These are phyloP conservation scores for Coturnix japonica DNA, from an alignment of 2,113 vertebrate species.

Conservation along the genomic window DNA sequence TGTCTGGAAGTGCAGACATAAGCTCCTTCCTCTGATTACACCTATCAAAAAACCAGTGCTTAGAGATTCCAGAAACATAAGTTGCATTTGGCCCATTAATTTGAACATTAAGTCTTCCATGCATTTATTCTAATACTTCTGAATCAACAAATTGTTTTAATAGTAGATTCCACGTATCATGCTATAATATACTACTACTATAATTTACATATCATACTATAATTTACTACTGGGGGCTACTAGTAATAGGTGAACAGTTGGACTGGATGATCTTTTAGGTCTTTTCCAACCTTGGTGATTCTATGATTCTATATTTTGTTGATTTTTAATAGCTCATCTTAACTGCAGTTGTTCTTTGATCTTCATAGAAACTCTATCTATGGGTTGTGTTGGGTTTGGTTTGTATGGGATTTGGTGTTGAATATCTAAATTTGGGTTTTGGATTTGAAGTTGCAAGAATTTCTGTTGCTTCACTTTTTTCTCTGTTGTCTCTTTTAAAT, in stretches of 20 bases:
- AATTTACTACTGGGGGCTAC: no score
- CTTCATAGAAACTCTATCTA: background rate
- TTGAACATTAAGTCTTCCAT: background rate
- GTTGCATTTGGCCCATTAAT: background rate
- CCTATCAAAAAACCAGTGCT: background rate
- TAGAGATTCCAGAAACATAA: background rate
- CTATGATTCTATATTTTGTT: no score
- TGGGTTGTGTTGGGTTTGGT: background rate
- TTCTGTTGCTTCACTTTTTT: background rate
- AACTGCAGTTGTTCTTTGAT: background rate
- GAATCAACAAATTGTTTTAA: background rate
- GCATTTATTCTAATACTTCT: background rate
- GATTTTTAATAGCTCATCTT: background rate
- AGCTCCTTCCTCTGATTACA: background rate
- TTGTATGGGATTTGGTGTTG: background rate
- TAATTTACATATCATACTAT: no score
- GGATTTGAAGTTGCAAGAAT: background rate
- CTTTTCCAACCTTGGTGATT: no score
- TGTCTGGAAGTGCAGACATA: background rate
- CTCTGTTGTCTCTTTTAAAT: background rate
- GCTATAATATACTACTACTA: background rate
- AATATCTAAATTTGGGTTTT: background rate
- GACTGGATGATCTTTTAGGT: no score
- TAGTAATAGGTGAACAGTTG: no score
- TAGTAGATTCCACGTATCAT: background rate